phyloP scores from a whole-genome alignment of 2,797 vertebrate genomes.

The Distichodus sexfasciatus region DNA sequence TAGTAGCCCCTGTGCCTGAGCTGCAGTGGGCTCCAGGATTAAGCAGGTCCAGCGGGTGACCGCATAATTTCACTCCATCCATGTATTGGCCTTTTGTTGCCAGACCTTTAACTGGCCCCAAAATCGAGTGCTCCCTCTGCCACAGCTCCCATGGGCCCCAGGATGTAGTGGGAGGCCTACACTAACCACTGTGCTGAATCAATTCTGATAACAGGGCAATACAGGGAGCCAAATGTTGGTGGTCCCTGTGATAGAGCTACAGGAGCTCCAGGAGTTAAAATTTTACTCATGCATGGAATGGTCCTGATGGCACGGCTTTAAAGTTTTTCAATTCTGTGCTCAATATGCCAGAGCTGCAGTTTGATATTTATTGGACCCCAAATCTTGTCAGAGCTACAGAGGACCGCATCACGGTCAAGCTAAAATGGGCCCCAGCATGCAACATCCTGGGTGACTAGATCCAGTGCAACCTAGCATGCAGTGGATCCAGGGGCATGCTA shows the following conservation, averaged over 20 bases:
- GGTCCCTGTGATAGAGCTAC: neutral
- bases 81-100: no score
- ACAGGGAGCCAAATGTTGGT: no score
- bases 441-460: no score
- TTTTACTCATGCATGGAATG: neutral
- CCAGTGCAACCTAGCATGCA: no score
- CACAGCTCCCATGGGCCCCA: no score
- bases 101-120: neutral
- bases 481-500: no score
- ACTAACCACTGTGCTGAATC: no score
- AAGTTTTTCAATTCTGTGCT: neutral
- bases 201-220: no score
- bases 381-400: neutral
- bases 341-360: neutral
- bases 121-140: neutral
- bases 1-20: neutral
- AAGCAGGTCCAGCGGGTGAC: neutral
- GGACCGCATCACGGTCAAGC: neutral
- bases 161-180: neutral
- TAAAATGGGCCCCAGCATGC: neutral
- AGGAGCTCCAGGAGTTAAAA: constrained; percentile 39
- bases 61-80: no score
- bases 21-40: neutral
- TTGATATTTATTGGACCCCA: no score
- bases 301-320: neutral